Evolutionary conservation across 2,797 vertebrate species (phyloP), one percentile per base, ranked within the genome.

Genomic region (Labeo calbasu): DNA sequence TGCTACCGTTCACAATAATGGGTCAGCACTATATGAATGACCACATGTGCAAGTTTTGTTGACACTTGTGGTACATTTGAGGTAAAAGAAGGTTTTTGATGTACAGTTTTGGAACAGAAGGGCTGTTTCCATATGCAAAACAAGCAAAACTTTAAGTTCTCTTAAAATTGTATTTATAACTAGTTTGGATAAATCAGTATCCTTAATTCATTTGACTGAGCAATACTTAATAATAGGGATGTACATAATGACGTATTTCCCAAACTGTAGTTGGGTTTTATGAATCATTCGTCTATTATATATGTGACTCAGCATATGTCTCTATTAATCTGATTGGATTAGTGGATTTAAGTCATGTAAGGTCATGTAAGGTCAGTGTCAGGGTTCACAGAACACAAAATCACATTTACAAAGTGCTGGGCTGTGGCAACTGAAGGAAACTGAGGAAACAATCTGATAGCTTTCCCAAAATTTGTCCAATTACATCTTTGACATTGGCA

Each of bases 91-190:
- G 55, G 36, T 19, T 43, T 59, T 46, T 14, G 2, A 77, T 17
- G 36, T 46, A 77, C n/a, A 77, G 53, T 78, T 63, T 48, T 8
- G 2, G 10, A 78, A 77, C 4, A 28, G 57, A 77, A 77, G 23
- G 5, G 14, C 2, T 28, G 43, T 19, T 77, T 77, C 40, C 40
- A 77, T 40, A 61, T 4, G 59, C 59, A 48, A 63, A 77, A 21
- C 51, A 19, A 32, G 28, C 28, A 32, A 36, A 78, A 5, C 73
- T 53, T 5, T 1, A 59, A 61, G 13, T 3, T 21, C 13, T 59
- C 73, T 43, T 43, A 59, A 59, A 43, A 43, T 1, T 43, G 6
- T 77, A 48, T 48, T 77, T 59, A 59, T 23, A 15, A 48, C 43
- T 15, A 4, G 19, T 40, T 23, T 15, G n/a, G 32, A 25, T 36